Base-by-base conservation (phyloP, 1,140 invertebrate species). In the Homalodisca vitripennis region DNA sequence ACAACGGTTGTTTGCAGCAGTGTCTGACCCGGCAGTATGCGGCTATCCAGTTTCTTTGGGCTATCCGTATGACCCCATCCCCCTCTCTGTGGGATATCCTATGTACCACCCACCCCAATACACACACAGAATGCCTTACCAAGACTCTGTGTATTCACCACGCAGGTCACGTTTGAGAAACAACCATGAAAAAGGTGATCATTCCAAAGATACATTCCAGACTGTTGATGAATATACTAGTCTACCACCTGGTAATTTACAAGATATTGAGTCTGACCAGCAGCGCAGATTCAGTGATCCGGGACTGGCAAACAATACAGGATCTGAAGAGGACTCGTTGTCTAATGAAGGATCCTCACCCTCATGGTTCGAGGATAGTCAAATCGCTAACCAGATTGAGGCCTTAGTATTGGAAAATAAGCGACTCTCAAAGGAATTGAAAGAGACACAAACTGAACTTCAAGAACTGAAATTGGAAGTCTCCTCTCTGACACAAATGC, bases 21-120 rank as follows among this genome's bases (percentile, higher is more conserved):
- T 81, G 70, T 81, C 82, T 0, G 82, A 83, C 70, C 80, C 82
- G 2, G 79, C 81, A 51, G 80, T 82, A 17, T 82, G 81, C 51
- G 81, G 81, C 66, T 85, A 85, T 72, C 81, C 82, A 12, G 75
- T 84, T 57, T 79, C 81, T 2, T 26, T 70, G 17, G 62, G 70
- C 34, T 82, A 81, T 27, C 67, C 81, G 0, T 60, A 60, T 30
- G 84, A 85, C 70, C 82, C 84, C 0, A 78, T 85, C 72, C 84
- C 84, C 10, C 73, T 85, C 60, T 82, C 84, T 1, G 68, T 79
- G 41, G 53, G 46, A 1, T 79, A 80, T 72, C 78, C 79, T 26
- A 55, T 77, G 1, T 78, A 77, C 69, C 78, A 77, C 67, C 71
- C 75, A 2, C 51, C 51, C 14, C 55, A 29, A 26, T 47, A 32